Evolutionary conservation across 2,113 vertebrate genomes (phyloP), one percentile per base, ranked within the genome.

Genomic region (Procapra przewalskii): DNA sequence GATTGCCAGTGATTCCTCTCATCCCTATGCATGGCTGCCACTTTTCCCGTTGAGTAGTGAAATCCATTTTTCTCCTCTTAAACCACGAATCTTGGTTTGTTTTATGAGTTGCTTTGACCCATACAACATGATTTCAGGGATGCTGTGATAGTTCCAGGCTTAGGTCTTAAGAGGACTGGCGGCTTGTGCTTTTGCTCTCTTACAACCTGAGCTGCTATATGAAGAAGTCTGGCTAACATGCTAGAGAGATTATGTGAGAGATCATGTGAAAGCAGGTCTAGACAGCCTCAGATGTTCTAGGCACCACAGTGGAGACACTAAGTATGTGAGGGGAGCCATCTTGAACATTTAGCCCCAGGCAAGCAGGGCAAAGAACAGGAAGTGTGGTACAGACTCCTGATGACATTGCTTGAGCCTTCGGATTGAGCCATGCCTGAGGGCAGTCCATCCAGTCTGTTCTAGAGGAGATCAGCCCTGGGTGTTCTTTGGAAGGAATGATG

Each of bases 41-140:
- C 14, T 33, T 23, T 62, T 87, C 48, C 52, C 19, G 25, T 3
- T 60, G 27, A 43, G 60, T 62, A 50, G 48, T 11, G 12, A 31
- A 25, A 33, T 75, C 59, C 7, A 3, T 83, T 75, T 27, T 40
- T 50, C 6, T 80, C 31, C 40, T 15, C 27, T 52, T 45, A 33
- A 45, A 15, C 67, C 43, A 1, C 8, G n/a, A 79, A 33, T 14
- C 25, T 25, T 43, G 50, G n/a, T 48, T 91, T 67, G n/a, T 33
- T 79, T 52, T 60, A 21, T 67, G 55, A 36, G 29, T 88, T 92
- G 45, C 64, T 95, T 36, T 88, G 40, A 81, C n/a, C 60, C 40
- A 19, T 7, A 55, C 57, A 94, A 27, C 43, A n/a, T 43, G 52
- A 45, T 14, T 31, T 3, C 50, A 14, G 62, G 11, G 13, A 27